Base-by-base conservation (phyloP, 2,113 vertebrate species). In the Cathartes aura region DNA sequence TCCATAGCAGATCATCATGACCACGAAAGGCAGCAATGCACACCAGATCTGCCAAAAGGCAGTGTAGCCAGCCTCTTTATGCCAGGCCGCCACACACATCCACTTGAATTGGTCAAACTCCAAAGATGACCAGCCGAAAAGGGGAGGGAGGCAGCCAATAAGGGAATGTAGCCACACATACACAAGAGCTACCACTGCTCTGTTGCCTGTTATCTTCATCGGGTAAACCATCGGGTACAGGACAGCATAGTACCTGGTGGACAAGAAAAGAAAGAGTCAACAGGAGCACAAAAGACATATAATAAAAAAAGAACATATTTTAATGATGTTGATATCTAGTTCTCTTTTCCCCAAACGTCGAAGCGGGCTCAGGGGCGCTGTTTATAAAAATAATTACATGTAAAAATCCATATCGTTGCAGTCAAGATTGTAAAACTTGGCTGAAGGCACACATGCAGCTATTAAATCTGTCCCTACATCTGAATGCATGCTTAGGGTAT, bases 151-250 rank as follows among this genome's bases (percentile, higher is more conserved):
- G 83, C 99, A 99, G 96, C 99, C 99, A 3, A 99, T 94, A 62
- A 99, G 98, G 12, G 99, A 99, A 97, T 99, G 99, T 2, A 99
- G 97, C 99, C 99, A 99, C 93, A 99, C 98, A 1, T 99, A 99
- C 73, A 98, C 98, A 3, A 99, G 99, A 42, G 98, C 99, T 34
- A 99, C 97, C 17, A 99, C 98, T 0, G 99, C 99, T 32, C 99
- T 98, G 98, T 99, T 99, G 63, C 99, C 99, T 0, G 99, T 99
- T 96, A 99, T 99, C 99, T 99, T 99, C 99, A 99, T 99, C 1
- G 99, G 99, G 97, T 99, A 99, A 92, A 99, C 98, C 99, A 99
- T 99, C 0, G 99, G 99, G 96, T 99, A 99, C 38, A 99, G 98
- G 27, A 99, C 99, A 8, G 99, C 99, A 0, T 99, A 99, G 98